phyloP scores from a whole-genome alignment of 2,888 invertebrate genomes.

The Parochlus steinenii region DNA sequence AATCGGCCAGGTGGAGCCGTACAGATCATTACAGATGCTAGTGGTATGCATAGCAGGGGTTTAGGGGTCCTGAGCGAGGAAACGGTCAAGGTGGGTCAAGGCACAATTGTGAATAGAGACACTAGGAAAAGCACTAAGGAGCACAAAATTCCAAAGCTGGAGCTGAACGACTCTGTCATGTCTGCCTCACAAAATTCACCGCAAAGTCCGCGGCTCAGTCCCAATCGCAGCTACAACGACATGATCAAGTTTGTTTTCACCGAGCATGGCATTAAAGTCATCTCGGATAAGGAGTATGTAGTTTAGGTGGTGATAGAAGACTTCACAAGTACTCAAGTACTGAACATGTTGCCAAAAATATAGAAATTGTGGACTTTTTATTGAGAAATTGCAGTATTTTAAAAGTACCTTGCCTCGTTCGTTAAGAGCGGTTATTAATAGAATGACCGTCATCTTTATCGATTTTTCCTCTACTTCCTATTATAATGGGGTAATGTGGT shows the following conservation, averaged over 20 bases:
- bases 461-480: too few relatives aligned
- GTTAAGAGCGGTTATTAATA: too few relatives aligned
- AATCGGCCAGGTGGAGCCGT: conserved; percentile 54
- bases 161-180: conserved; percentile 15
- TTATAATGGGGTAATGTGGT: too few relatives aligned
- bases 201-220: conserved; percentile 5
- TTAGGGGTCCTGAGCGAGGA: conserved; percentile 14
- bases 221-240: conserved; percentile 37
- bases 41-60: conserved; percentile 27
- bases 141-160: conserved; percentile 12
- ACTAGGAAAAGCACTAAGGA: conserved; percentile 6
- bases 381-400: too few relatives aligned
- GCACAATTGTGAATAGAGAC: conserved; percentile 14
- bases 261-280: conserved; percentile 62
- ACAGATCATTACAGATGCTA: conserved; percentile 43
- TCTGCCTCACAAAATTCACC: conserved; percentile 13
- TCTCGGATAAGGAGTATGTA: conserved; percentile 61
- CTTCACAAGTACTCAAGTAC: conserved; percentile 1
- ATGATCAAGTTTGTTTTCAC: conserved; percentile 57
- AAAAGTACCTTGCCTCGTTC: too few relatives aligned
- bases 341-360: too few relatives aligned
- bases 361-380: too few relatives aligned
- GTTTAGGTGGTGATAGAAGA: conserved; percentile 28
- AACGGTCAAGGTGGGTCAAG: conserved; percentile 16
- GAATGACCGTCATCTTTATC: too few relatives aligned